Evolutionary conservation across 2,113 vertebrate species (phyloP).

Genomic region (Phalacrocorax pelagicus): DNA sequence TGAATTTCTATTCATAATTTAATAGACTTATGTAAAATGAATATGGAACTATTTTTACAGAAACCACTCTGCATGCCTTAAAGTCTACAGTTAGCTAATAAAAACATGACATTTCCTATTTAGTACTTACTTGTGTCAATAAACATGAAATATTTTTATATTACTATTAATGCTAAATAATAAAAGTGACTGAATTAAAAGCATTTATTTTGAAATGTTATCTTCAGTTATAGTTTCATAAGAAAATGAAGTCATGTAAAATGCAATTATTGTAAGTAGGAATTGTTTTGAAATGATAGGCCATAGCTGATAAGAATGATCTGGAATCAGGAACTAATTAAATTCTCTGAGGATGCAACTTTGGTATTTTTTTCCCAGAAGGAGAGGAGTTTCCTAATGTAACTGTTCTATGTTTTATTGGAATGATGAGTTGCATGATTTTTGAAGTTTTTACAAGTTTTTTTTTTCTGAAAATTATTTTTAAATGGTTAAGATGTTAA

Average conservation of each 20-base stretch:
- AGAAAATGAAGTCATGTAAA: background rate
- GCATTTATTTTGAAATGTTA: background rate
- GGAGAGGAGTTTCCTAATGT: background rate
- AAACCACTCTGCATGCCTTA: background rate
- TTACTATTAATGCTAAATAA: background rate
- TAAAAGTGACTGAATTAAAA: background rate
- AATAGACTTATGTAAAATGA: background rate
- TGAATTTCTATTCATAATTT: background rate
- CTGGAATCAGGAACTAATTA: background rate
- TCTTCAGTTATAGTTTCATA: background rate
- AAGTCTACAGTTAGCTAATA: background rate
- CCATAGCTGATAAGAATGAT: background rate
- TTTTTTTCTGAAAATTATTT: background rate
- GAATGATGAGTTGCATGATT: rapidly evolving
- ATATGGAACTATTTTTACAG: background rate
- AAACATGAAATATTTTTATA: background rate
- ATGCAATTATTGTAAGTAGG: background rate
- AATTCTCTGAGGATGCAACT: background rate
- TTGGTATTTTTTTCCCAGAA: background rate
- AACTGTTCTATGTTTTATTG: rapidly evolving
- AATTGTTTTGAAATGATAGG: background rate
- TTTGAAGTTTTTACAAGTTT: background rate
- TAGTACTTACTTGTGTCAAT: background rate
- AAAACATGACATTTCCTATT: background rate
- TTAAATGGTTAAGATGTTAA: background rate